These are phyloP conservation scores for Thryonomys swinderianus DNA, from an alignment of 2,113 vertebrate genomes.

Conservation along the genomic window DNA sequence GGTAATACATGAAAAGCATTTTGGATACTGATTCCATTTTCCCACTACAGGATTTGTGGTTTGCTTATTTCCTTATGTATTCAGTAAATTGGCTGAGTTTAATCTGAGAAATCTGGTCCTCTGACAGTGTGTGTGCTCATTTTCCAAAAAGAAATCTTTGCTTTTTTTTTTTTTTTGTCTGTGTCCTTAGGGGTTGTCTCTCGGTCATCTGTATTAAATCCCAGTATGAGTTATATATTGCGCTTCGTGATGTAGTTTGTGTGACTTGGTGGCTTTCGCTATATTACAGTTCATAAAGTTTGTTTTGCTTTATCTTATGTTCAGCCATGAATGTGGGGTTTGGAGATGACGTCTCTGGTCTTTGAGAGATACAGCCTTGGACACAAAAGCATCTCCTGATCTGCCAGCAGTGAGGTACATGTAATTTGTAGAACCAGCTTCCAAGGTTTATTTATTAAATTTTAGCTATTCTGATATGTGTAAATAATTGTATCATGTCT, in stretches of 20 bases:
- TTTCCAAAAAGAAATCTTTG: background rate
- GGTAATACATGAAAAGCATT: background rate
- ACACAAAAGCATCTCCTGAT: background rate
- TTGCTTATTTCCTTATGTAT: background rate
- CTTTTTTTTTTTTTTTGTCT: background rate
- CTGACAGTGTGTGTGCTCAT: background rate
- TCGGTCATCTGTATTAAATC: background rate
- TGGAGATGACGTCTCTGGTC: background rate
- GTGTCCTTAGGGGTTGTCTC: background rate
- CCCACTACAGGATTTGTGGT: background rate
- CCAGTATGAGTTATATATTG: background rate
- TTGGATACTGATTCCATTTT: background rate
- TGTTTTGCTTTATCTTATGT: background rate
- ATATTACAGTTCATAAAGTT: background rate
- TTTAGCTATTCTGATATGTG: background rate
- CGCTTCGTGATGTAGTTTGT: background rate
- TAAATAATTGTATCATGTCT: background rate
- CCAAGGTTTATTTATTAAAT: background rate
- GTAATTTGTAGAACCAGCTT: background rate
- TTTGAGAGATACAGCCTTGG: background rate
- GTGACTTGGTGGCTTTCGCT: background rate
- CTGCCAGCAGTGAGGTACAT: background rate
- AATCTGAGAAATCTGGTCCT: background rate
- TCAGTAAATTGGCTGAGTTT: background rate
- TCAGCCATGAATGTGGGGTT: background rate